Conservation (phyloP, 2,113 vertebrate genomes). For the Sinocyclocheilus maitianheensis region DNA sequence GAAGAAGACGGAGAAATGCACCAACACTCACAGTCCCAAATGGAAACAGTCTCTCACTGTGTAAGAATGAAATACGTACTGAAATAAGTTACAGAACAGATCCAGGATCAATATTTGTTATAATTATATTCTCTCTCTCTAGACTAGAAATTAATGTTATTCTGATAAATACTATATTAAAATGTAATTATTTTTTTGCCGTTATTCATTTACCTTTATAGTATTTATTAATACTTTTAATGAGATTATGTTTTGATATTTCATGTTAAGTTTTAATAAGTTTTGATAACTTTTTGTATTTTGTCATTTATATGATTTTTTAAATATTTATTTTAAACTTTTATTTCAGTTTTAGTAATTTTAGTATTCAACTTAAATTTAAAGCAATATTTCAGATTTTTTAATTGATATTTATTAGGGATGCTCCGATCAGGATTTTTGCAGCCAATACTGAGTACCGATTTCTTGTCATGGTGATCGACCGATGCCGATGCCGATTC, state of each 20-base stretch:
- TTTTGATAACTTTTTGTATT: not conserved
- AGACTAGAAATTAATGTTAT: not conserved
- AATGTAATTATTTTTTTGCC: not conserved
- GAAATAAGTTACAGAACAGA: not conserved
- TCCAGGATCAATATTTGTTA: not conserved
- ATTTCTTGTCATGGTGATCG: too few species aligned
- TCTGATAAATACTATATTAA: not conserved
- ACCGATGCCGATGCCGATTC: too few species aligned
- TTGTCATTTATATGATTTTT: not conserved
- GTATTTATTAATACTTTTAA: not conserved
- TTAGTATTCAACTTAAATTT: not conserved
- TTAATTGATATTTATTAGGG: too few species aligned
- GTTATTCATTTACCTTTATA: not conserved
- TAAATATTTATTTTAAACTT: not conserved
- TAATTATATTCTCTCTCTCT: not conserved
- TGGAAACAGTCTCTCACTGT: constrained; percentile 98
- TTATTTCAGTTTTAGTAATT: not conserved
- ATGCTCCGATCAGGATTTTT: too few species aligned
- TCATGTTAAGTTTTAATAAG: not conserved
- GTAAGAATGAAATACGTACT: constrained; percentile 74
- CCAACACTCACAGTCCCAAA: constrained; percentile 94
- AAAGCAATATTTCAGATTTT: too few species aligned
- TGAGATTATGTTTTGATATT: not conserved
- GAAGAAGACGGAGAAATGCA: constrained; percentile 97
- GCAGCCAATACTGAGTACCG: too few species aligned